Conservation (phyloP, 2,113 vertebrate genomes). For the Dipodomys ordii region DNA sequence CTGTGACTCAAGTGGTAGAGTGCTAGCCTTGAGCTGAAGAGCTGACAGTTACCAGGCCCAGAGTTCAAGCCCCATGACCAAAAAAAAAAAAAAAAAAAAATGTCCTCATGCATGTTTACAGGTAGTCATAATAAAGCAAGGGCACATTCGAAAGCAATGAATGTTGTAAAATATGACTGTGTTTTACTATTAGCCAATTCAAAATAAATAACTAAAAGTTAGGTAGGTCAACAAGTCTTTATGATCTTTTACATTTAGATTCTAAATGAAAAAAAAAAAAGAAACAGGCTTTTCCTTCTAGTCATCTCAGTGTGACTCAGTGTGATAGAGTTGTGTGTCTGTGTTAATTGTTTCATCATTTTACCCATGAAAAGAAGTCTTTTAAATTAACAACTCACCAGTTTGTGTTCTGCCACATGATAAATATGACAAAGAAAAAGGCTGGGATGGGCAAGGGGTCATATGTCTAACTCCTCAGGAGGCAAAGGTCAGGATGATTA, state of each 20-base stretch:
- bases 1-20: too few species aligned
- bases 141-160: not conserved
- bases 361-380: not conserved
- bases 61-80: too few species aligned
- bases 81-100: not conserved
- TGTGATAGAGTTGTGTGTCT: not conserved
- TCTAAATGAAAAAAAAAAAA: not conserved
- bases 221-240: not conserved
- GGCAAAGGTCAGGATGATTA: too few species aligned
- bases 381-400: not conserved
- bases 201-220: not conserved
- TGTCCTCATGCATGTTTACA: not conserved
- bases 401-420: not conserved
- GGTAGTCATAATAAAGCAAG: not conserved
- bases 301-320: not conserved
- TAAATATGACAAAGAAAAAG: not conserved
- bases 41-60: too few species aligned
- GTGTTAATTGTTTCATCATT: not conserved
- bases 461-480: too few species aligned
- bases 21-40: too few species aligned
- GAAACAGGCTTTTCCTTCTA: not conserved
- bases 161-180: not conserved
- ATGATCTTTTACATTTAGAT: not conserved
- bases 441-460: too few species aligned
- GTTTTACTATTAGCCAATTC: not conserved